Conservation (phyloP, 1,140 invertebrate genomes). For the Zaprionus ghesquierei region DNA sequence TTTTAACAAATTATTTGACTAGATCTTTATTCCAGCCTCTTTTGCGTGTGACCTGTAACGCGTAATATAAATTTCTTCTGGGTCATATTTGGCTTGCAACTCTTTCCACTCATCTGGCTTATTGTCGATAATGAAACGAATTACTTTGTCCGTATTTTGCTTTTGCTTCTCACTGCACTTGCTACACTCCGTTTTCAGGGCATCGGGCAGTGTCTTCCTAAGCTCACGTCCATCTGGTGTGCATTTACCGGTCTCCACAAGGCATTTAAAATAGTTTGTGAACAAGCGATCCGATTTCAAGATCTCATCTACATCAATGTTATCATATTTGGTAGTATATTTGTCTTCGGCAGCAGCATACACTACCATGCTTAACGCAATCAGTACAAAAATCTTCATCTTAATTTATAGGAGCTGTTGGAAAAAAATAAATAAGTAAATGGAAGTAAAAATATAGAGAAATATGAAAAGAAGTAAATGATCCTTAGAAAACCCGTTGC, state of each 20-base stretch:
- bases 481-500: too few relatives aligned
- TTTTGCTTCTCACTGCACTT: constrained; percentile 86
- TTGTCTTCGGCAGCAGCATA: constrained; percentile 83
- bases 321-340: constrained; percentile 90
- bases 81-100: constrained; percentile 86
- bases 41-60: constrained; percentile 84
- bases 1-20: constrained; percentile 4
- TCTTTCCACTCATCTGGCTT: constrained; percentile 85
- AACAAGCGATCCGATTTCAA: constrained; percentile 87
- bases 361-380: constrained; percentile 77
- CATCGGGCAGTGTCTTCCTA: constrained; percentile 87
- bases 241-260: constrained; percentile 87
- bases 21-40: constrained; percentile 67
- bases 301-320: constrained; percentile 88
- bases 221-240: constrained; percentile 88
- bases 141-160: constrained; percentile 84
- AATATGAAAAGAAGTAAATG: constrained; percentile 8
- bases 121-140: constrained; percentile 84
- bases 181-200: constrained; percentile 85
- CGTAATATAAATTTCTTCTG: constrained; percentile 84
- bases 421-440: background rate
- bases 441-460: background rate
- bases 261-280: constrained; percentile 87
- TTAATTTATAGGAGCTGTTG: constrained; percentile 15
- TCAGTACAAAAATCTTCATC: constrained; percentile 51